phyloP scores from a whole-genome alignment of 2,888 invertebrate genomes.

The Drosophila nigritarsus region DNA sequence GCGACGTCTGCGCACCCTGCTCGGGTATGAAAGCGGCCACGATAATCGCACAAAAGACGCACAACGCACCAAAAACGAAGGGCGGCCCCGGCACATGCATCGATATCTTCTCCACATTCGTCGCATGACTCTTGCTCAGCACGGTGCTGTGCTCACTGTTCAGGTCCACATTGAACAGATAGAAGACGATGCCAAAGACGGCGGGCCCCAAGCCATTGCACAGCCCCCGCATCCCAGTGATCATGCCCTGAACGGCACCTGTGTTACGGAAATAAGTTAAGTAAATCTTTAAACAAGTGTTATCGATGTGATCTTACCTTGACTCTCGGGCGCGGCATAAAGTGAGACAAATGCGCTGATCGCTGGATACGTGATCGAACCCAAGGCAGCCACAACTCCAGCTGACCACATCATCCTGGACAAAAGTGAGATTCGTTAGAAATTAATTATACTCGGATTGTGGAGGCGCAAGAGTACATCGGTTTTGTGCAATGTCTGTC shows the following conservation, averaged over 20 bases:
- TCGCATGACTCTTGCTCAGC: conserved; percentile 38
- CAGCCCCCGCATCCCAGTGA: conserved; percentile 98
- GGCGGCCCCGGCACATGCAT: conserved; percentile 98
- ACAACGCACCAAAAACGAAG: conserved; percentile 98
- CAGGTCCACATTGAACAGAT: conserved; percentile 98
- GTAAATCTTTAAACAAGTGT: not conserved
- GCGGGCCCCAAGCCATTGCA: conserved; percentile 99
- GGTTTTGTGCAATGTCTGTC: no score
- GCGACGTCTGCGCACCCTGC: conserved; percentile 85
- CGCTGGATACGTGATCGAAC: conserved; percentile 98
- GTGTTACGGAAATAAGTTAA: not conserved
- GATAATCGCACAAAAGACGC: conserved; percentile 97
- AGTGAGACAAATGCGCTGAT: conserved; percentile 99
- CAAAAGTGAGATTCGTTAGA: not conserved
- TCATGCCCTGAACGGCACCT: conserved; percentile 97
- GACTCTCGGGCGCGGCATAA: conserved; percentile 98
- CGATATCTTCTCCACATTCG: conserved; percentile 85
- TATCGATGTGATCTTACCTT: conserved; percentile 87
- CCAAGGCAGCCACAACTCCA: conserved; percentile 97
- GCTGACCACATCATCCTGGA: conserved; percentile 99
- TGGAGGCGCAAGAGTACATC: not conserved
- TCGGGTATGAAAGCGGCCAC: conserved; percentile 95
- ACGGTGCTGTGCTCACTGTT: conserved; percentile 89
- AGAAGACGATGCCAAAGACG: conserved; percentile 99
- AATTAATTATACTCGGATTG: not conserved